Percentiles rank a stretch among this genome's conserved stretches.
phyloP scores from a whole-genome alignment of 2,888 invertebrate genomes.

The Cephonodes hylas region DNA sequence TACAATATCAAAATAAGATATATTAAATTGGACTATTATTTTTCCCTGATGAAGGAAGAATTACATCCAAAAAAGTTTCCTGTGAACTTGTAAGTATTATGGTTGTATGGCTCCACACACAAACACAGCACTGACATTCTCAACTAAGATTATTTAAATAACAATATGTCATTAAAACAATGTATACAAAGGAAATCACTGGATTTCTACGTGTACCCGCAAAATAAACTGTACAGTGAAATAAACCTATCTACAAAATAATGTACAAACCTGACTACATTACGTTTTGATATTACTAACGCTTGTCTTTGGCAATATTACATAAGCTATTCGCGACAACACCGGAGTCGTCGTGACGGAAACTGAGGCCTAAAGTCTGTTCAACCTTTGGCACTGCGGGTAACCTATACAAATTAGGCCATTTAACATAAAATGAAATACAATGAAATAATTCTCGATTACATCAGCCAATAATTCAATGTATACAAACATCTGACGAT shows the following conservation, averaged over 20 bases:
- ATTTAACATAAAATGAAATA: slow-evolving; percentile 6
- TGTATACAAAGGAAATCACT: not conserved
- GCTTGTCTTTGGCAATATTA: slow-evolving; percentile 60
- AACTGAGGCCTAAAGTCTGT: not conserved
- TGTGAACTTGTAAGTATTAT: not conserved
- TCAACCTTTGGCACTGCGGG: slow-evolving; percentile 57
- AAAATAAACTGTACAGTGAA: not conserved
- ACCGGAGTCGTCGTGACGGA: slow-evolving; percentile 12
- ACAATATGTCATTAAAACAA: not conserved
- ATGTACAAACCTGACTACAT: slow-evolving; percentile 57
- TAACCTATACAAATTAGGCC: slow-evolving; percentile 56
- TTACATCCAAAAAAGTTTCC: too few species aligned
- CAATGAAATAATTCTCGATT: not conserved
- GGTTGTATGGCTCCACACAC: not conserved
- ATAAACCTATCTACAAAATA: slow-evolving; percentile 25
- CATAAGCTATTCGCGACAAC: slow-evolving; percentile 34
- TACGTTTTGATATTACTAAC: slow-evolving; percentile 46
- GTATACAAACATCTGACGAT: slow-evolving; percentile 20
- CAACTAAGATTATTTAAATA: not conserved
- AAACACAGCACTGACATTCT: not conserved
- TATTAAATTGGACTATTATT: not conserved
- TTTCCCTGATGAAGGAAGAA: not conserved
- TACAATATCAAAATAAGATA: not conserved
- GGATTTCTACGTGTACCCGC: not conserved
- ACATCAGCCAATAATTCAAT: slow-evolving; percentile 9